phyloP scores from a whole-genome alignment of 2,113 vertebrate genomes.

The Callaeas wilsoni region DNA sequence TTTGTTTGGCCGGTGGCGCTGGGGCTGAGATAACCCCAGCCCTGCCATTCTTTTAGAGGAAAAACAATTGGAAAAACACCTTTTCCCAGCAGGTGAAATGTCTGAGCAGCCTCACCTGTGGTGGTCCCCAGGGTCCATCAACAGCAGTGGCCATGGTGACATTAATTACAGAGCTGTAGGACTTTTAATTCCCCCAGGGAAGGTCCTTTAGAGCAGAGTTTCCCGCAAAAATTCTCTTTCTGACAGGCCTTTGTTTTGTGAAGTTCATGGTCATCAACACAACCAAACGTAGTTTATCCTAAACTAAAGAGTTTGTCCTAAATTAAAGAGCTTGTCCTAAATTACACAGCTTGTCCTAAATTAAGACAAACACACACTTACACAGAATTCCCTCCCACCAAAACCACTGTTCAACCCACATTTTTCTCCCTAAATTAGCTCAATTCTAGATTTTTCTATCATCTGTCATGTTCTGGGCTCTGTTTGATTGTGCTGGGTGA shows the following conservation, averaged over 20 bases:
- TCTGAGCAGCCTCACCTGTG: not conserved
- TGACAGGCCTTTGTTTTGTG: not conserved
- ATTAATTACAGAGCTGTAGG: not conserved
- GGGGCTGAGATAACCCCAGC: constrained; percentile 1
- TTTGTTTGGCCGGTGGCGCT: constrained; percentile 19
- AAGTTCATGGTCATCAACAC: not conserved
- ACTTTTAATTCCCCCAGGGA: not conserved
- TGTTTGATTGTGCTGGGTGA: not conserved
- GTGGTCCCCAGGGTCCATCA: not conserved
- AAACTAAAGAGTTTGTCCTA: not conserved
- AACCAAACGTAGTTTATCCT: not conserved
- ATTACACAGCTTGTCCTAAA: not conserved
- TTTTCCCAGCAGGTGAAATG: not conserved
- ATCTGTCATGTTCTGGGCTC: not conserved
- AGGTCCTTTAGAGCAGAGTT: not conserved
- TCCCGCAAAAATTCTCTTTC: not conserved
- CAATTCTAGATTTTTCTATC: not conserved
- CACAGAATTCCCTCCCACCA: not conserved
- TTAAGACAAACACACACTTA: not conserved
- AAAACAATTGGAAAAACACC: not conserved
- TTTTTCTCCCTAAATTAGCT: not conserved
- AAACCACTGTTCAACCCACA: not conserved
- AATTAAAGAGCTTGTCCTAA: not conserved
- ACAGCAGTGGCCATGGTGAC: not conserved
- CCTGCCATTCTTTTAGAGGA: not conserved